Percentiles rank a stretch among this genome's conserved stretches.
Evolutionary conservation across 2,888 invertebrate species (phyloP).

Genomic region (Hirtodrosophila cameraria): DNA sequence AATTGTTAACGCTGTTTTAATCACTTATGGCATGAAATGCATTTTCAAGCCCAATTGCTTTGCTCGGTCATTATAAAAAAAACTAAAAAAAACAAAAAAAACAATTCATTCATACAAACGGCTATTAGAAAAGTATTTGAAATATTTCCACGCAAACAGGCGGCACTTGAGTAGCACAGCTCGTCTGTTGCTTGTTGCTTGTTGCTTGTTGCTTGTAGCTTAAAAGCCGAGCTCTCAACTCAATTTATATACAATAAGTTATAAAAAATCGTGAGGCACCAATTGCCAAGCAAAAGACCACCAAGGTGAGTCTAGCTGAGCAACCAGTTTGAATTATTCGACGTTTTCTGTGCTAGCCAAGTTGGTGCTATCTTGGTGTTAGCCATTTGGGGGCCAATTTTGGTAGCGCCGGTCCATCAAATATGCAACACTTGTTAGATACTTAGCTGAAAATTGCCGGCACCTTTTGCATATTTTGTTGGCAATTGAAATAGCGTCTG

Average conservation of each 20-base stretch:
- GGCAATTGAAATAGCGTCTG: slow-evolving; percentile 56
- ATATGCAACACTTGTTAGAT: slow-evolving; percentile 31
- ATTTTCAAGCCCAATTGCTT: slow-evolving; percentile 42
- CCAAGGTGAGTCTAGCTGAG: slow-evolving; percentile 57
- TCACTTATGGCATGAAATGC: slow-evolving; percentile 58
- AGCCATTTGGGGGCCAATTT: slow-evolving; percentile 53
- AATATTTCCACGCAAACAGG: slow-evolving; percentile 67
- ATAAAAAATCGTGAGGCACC: slow-evolving; percentile 66
- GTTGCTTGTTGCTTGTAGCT: no score
- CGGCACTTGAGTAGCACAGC: slow-evolving; percentile 22
- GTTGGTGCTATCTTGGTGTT: slow-evolving; percentile 16
- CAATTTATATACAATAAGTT: slow-evolving; percentile 41
- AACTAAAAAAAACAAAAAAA: not conserved
- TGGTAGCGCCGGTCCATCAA: slow-evolving; percentile 60
- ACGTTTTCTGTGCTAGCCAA: slow-evolving; percentile 9
- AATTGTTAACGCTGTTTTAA: slow-evolving; percentile 38
- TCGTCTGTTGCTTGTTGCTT: no score
- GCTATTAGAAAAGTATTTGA: slow-evolving; percentile 76
- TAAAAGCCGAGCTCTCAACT: slow-evolving; percentile 23
- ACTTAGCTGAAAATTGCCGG: slow-evolving; percentile 32
- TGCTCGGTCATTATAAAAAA: slow-evolving; percentile 33
- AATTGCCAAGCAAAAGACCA: slow-evolving; percentile 65
- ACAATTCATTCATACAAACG: slow-evolving; percentile 61
- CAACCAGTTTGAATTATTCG: slow-evolving; percentile 60
- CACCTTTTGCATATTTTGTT: slow-evolving; percentile 41